Evolutionary conservation across 2,113 vertebrate species (phyloP), one percentile per base, ranked within the genome.

Genomic region (Sprattus sprattus): DNA sequence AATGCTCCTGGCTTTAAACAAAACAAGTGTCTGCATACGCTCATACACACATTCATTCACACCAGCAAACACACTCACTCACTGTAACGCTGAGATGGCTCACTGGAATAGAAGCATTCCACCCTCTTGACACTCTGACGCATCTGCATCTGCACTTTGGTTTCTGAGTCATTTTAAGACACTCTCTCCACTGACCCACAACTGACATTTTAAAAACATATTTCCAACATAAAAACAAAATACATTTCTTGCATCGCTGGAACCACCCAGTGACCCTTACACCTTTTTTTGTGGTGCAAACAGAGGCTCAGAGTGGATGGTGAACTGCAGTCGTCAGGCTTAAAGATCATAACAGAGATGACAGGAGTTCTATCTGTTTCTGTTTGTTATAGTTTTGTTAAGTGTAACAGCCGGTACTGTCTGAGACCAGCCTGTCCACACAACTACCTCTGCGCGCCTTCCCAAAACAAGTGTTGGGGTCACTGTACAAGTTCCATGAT

Each of bases 1-100:
- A 88, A 90, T 85, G 91, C 84, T 84, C 87, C 82, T 81, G 91
- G 45, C 71, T 78, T 78, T 15, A 78, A 13, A 78, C 25, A 78
- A 39, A 39, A 15, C 28, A 32, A 78, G 13, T 78, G 71, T 39
- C 11, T 67, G 71, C 28, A 78, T 15, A 78, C 71, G 16, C 93
- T 86, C 54, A 85, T 81, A 84, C 11, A 78, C 81, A 81, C 87
- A 90, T 84, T 85, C 85, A 44, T 78, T 78, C 71, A 78, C 32
- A 78, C 78, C 75, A 54, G 45, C 84, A 87, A 50, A 86, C 87
- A 86, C 87, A 71, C 83, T 60, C 81, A 85, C 81, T 87, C 85
- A 88, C 84, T 83, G 64, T 75, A 81, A 84, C 85, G 83, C 54
- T 86, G 39, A 39, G 39, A 84, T 18, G 71, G 71, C 28, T 78